Percentiles rank a stretch among this genome's conserved stretches.
phyloP scores from a whole-genome alignment of 2,888 invertebrate genomes.

The Tachina lurida region DNA sequence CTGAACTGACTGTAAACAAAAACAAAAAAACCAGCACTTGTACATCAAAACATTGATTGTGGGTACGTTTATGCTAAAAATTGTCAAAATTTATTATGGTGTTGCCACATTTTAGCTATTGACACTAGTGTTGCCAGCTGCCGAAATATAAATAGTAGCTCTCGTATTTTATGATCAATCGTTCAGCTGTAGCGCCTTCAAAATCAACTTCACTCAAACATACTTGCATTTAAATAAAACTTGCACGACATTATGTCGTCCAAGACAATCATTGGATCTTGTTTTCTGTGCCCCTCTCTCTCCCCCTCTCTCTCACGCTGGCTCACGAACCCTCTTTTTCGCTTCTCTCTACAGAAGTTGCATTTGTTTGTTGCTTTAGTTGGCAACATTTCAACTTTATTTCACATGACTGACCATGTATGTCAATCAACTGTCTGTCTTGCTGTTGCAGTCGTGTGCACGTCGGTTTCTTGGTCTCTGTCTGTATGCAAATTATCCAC shows the following conservation, averaged over 20 bases:
- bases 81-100: too few relatives aligned
- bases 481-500: conserved; percentile 57
- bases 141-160: too few relatives aligned
- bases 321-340: background rate
- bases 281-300: background rate
- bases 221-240: conserved; percentile 32
- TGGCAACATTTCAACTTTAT: conserved; percentile 66
- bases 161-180: background rate
- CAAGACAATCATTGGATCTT: conserved; percentile 44
- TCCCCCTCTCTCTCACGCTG: background rate
- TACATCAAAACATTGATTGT: too few relatives aligned
- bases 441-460: background rate
- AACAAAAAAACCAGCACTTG: too few relatives aligned
- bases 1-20: background rate
- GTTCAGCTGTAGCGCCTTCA: background rate
- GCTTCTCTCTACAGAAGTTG: background rate
- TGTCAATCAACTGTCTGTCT: conserved; percentile 69
- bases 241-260: conserved; percentile 63
- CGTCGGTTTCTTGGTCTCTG: background rate
- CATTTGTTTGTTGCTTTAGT: conserved; percentile 34
- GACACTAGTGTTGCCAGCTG: too few relatives aligned
- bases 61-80: too few relatives aligned
- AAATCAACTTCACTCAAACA: background rate
- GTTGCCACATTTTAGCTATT: too few relatives aligned
- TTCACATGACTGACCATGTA: conserved; percentile 71